phyloP scores from a whole-genome alignment of 2,113 vertebrate genomes.

The Triplophysa dalaica region DNA sequence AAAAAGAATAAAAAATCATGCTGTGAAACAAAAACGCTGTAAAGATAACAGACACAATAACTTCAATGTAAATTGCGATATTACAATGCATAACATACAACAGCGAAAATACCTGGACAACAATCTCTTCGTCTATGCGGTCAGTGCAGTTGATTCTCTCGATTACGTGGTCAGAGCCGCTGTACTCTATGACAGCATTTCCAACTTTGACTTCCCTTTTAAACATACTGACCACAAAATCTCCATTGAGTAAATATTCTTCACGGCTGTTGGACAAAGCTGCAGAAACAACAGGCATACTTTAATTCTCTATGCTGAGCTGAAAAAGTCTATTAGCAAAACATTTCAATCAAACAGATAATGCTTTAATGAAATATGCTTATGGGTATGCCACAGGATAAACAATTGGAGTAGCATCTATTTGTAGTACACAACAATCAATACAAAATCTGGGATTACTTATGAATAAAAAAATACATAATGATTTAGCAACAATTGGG shows the following conservation, averaged over 20 bases:
- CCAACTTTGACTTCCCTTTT: constrained; percentile 97
- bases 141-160: constrained; percentile 97
- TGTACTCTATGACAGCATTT: constrained; percentile 92
- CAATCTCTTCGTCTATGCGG: constrained; percentile 90
- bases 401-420: neutral
- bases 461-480: constrained; percentile 59
- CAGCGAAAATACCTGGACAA: constrained; percentile 84
- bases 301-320: neutral
- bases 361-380: neutral
- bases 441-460: neutral
- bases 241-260: constrained; percentile 95
- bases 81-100: neutral
- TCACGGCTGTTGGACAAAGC: constrained; percentile 90
- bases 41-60: neutral
- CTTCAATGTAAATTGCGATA: neutral
- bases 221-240: constrained; percentile 98
- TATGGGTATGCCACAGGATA: neutral
- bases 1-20: neutral
- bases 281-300: constrained; percentile 58
- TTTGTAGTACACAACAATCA: constrained; percentile 3
- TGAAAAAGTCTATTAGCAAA: neutral
- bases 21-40: neutral
- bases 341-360: neutral
- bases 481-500: constrained; percentile 58
- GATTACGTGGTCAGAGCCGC: constrained; percentile 87